These are phyloP conservation scores for Dromius quadrimaculatus DNA, from an alignment of 2,888 invertebrate genomes.

Conservation along the genomic window DNA sequence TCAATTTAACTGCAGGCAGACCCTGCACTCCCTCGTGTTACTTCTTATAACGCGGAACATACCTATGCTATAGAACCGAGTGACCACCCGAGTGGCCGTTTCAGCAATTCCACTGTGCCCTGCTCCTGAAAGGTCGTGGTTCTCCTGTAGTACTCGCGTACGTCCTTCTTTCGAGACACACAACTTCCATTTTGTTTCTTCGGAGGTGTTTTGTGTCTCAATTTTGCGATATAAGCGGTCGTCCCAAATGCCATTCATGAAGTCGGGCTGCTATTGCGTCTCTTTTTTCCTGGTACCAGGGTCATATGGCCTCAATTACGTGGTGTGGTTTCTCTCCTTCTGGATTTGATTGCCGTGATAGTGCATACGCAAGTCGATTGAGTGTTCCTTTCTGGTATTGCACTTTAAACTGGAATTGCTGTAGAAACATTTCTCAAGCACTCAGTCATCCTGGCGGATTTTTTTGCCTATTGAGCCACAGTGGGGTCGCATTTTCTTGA, in stretches of 20 bases:
- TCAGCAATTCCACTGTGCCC: slow-evolving; percentile 56
- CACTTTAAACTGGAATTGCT: background rate
- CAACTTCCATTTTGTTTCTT: background rate
- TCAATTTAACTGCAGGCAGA: slow-evolving; percentile 55
- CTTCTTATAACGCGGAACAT: slow-evolving; percentile 56
- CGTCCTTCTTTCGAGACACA: background rate
- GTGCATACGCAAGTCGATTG: background rate
- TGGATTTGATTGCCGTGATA: background rate
- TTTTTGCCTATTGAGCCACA: background rate
- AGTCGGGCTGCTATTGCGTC: background rate
- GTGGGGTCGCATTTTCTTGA: slow-evolving; percentile 44
- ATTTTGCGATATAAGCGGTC: background rate
- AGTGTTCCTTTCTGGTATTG: slow-evolving; percentile 13
- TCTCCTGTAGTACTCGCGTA: background rate
- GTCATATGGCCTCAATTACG: background rate
- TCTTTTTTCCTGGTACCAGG: background rate
- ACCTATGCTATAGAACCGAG: slow-evolving; percentile 58
- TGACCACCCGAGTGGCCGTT: slow-evolving; percentile 55
- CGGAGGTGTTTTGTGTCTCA: background rate
- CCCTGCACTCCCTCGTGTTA: slow-evolving; percentile 56
- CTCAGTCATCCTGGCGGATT: slow-evolving; percentile 42
- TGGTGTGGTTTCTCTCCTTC: background rate
- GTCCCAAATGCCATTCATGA: background rate
- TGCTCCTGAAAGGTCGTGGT: slow-evolving; percentile 25
- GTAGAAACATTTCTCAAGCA: background rate